phyloP scores from a whole-genome alignment of 2,797 vertebrate genomes.

The Acipenser ruthenus region DNA sequence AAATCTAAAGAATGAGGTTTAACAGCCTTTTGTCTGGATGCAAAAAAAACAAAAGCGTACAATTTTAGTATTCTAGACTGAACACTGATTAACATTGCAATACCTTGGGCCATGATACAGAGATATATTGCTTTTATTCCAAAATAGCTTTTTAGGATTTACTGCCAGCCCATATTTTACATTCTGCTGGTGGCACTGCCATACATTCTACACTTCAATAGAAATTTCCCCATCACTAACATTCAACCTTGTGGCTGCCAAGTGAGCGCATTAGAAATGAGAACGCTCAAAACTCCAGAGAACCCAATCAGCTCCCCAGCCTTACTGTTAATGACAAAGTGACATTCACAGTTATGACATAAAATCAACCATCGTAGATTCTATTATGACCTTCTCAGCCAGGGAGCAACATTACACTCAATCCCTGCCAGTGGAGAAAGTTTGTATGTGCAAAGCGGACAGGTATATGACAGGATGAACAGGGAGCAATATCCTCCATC shows the following conservation, averaged over 20 bases:
- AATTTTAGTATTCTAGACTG: background rate
- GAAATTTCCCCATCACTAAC: background rate
- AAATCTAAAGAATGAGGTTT: too few relatives aligned
- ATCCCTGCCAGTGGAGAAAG: background rate
- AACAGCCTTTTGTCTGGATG: too few relatives aligned
- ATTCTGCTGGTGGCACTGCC: background rate
- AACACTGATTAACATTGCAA: background rate
- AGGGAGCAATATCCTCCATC: background rate
- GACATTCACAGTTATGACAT: conserved; percentile 5
- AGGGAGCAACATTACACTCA: background rate
- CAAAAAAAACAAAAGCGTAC: too few relatives aligned
- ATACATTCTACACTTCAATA: background rate
- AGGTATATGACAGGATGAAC: background rate
- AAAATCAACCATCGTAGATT: background rate
- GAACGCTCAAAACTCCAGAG: conserved; percentile 1
- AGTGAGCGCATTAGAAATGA: background rate
- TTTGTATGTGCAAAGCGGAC: background rate
- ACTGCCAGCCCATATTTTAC: background rate
- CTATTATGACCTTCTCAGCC: conserved; percentile 3
- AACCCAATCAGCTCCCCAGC: background rate
- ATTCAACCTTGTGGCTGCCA: background rate
- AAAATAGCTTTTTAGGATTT: conserved; percentile 1
- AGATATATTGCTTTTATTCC: conserved; percentile 1
- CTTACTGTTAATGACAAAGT: conserved; percentile 4
- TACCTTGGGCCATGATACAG: background rate